Evolutionary conservation across 2,888 invertebrate genomes (phyloP).

Genomic region (Syritta pipiens): DNA sequence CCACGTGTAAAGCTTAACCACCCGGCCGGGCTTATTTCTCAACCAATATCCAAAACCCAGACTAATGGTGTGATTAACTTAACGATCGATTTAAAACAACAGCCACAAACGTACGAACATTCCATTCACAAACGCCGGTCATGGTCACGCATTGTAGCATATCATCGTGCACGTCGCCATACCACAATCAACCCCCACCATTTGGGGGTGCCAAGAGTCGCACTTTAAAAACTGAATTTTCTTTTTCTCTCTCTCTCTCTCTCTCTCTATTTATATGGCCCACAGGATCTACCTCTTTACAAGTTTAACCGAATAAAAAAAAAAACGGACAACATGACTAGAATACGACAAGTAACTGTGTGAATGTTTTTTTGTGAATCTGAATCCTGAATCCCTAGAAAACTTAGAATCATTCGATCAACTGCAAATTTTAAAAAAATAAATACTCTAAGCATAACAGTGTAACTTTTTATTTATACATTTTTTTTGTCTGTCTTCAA

Average conservation of each 20-base stretch:
- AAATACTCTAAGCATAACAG: conserved; percentile 2
- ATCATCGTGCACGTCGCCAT: too few species aligned
- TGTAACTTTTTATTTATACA: too few species aligned
- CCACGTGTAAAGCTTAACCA: too few species aligned
- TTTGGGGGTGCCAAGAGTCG: neutral
- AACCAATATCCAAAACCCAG: too few species aligned
- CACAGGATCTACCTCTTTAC: conserved; percentile 14
- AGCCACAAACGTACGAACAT: too few species aligned
- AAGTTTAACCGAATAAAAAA: neutral
- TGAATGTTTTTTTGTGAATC: neutral
- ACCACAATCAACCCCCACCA: too few species aligned
- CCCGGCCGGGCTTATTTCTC: too few species aligned
- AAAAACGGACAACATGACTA: neutral
- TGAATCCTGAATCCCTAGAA: neutral
- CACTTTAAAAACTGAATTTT: neutral
- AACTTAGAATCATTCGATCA: conserved; percentile 34
- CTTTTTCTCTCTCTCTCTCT: conserved; percentile 6
- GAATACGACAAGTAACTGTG: neutral
- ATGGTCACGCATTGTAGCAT: too few species aligned
- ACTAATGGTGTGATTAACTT: too few species aligned
- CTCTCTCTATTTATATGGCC: neutral
- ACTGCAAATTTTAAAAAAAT: neutral
- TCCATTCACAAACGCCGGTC: too few species aligned
- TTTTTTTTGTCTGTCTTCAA: neutral
- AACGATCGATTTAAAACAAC: too few species aligned